Evolutionary conservation across 2,888 invertebrate species (phyloP), one percentile per base, ranked within the genome.

Genomic region (Eupeodes latifasciatus): DNA sequence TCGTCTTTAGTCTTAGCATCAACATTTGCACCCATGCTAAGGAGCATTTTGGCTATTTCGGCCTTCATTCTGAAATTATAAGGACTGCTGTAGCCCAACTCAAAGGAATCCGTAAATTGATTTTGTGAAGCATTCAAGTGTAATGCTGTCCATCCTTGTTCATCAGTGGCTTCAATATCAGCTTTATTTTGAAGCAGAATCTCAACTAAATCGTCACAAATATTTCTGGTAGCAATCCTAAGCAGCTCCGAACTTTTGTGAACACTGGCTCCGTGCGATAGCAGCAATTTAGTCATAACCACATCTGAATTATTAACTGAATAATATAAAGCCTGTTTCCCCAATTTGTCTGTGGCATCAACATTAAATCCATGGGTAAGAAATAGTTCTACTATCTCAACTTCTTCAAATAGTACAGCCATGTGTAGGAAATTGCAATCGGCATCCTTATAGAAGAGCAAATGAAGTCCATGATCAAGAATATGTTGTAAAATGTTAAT

Each of bases 1-100:
- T 44, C 10, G 14, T 14, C 19, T 0, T 12, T 4, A 11, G 16
- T 53, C 40, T 44, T 55, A 12, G 71, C 71, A 55, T 71, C 19
- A 9, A 55, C 55, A 14, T 71, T 71, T 44, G 71, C 71, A 19
- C 71, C 71, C 12, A 9, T 55, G 7, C 14, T 55, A 19, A 71
- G 71, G 19, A 71, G 55, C 9, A 55, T 4, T 44, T 27, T 44
- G 4, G 19, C 19, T 40, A 71, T 71, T 71, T 71, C 19, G 19
- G 19, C 19, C 19, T 19, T 19, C 19, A 1, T 19, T 19, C 1
- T 1, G 19, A 19, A 19, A 19, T 19, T 19, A 19, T 1, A 19
- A 19, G 0, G 0, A 19, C 19, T 1, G 1, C 19, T 19, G 19
- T 19, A 19, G 19, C 19, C 1, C 19, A 19, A 0, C 19, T 19